Evolutionary conservation across 2,113 vertebrate genomes (phyloP).

Genomic region (Falco punctatus): DNA sequence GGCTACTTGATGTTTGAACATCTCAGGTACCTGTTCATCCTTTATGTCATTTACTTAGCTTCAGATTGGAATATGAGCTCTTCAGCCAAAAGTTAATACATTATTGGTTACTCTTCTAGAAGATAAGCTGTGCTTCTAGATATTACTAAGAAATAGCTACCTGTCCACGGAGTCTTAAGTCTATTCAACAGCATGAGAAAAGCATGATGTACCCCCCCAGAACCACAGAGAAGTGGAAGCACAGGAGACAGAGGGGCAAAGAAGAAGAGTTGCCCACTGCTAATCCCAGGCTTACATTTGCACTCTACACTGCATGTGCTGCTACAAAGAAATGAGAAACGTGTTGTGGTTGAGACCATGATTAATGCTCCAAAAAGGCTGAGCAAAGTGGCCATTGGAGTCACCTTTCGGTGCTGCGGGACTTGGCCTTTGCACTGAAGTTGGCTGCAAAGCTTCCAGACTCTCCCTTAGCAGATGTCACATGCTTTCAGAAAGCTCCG

Average conservation of each 20-base stretch:
- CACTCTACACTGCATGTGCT: background rate
- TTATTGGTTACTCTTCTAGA: background rate
- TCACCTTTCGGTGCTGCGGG: background rate
- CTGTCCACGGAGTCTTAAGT: background rate
- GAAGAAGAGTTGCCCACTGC: background rate
- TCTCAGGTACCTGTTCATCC: background rate
- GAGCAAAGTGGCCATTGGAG: background rate
- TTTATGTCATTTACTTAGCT: background rate
- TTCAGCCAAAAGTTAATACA: background rate
- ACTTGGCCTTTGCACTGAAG: background rate
- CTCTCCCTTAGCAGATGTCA: background rate
- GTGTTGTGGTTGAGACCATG: accelerated
- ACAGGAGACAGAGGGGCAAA: background rate
- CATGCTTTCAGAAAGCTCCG: background rate
- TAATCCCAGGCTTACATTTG: background rate
- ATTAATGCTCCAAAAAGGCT: background rate
- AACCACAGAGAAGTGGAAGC: background rate
- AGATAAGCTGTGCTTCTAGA: background rate
- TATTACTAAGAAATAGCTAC: background rate
- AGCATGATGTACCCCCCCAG: background rate
- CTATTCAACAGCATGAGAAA: background rate
- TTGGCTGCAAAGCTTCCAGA: background rate
- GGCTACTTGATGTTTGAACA: background rate
- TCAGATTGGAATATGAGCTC: background rate
- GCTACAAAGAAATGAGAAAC: background rate